Evolutionary conservation across 35 echinoderm and acorn worm species (phyloP), one percentile per base, ranked within the genome.

Genomic region (Ophiothrix spiculata): DNA sequence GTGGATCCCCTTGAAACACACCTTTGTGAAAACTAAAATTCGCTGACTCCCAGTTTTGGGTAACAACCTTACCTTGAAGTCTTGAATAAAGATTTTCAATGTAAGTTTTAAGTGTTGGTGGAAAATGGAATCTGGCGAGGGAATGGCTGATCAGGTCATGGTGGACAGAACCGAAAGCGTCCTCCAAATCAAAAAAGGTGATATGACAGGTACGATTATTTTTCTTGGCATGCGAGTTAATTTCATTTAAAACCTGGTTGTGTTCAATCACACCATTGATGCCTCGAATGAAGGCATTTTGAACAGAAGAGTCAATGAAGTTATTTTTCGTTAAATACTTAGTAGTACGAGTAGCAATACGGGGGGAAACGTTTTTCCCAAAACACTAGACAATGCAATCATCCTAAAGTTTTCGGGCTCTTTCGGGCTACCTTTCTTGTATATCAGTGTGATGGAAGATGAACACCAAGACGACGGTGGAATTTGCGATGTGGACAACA

Each of bases 1-100:
- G 45, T 21, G 81, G 81, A 34, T 83, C 81, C 11, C 81, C 81
- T 64, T 83, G 81, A 83, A 83, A 83, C 0, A 83, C 81, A 1
- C 46, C 81, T 64, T 63, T 83, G 29, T 60, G 42, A 42, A 83
- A 83, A 23, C 32, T 83, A 69, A 83, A 83, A 31, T 46, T 46
- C 14, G 31, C 28, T 14, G 81, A 83, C 23, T 60, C 41, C 81
- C 81, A 83, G 13, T 60, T 36, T 35, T 23, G 81, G 21, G 0
- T n/a, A 36, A 28, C 35, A 1, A 83, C 81, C 35, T 56, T 63
- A 23, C 81, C 81, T 69, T 83, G 2, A 33, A 83, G 56, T 23
- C 49, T 46, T 11, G 37, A 15, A 83, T 83, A 83, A 10, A 83
- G 15, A 33, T 60, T 83, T 63, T 60, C 40, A 36, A 63, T 25